phyloP scores from a whole-genome alignment of 1,140 invertebrate genomes.

The Colletes gigas region DNA sequence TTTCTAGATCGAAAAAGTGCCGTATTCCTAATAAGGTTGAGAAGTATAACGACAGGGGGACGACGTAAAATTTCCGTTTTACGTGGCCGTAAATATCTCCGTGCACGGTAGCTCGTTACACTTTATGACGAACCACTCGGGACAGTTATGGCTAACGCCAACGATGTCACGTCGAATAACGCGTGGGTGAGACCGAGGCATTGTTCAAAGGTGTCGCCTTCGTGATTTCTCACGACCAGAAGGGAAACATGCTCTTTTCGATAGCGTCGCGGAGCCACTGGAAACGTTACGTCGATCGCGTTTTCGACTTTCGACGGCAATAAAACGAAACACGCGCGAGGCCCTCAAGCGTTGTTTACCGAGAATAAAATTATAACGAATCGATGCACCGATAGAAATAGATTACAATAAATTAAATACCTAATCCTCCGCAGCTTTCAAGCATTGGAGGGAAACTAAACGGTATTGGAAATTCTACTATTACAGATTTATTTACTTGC shows the following conservation, averaged over 20 bases:
- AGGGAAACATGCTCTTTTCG: neutral
- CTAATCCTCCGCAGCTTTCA: no score
- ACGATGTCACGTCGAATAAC: slow-evolving; percentile 43
- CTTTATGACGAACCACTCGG: slow-evolving; percentile 51
- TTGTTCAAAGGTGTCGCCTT: slow-evolving; percentile 52
- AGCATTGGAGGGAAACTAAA: no score
- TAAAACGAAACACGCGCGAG: neutral
- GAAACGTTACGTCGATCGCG: neutral
- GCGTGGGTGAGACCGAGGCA: slow-evolving; percentile 44
- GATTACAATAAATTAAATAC: no score
- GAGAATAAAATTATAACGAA: slow-evolving; percentile 15
- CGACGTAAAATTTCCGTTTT: slow-evolving; percentile 46
- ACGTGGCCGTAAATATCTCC: slow-evolving; percentile 31
- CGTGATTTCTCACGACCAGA: slow-evolving; percentile 18
- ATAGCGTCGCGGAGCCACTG: neutral
- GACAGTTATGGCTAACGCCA: slow-evolving; percentile 53
- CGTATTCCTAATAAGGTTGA: slow-evolving; percentile 21
- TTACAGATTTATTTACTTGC: no score
- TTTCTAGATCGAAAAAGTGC: neutral
- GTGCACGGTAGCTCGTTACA: slow-evolving; percentile 57
- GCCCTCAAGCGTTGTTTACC: neutral
- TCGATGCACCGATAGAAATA: no score
- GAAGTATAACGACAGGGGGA: neutral
- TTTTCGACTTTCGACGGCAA: neutral
- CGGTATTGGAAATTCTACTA: no score